Percentiles rank a stretch among this genome's conserved stretches.
Evolutionary conservation across 2,888 invertebrate genomes (phyloP).

Genomic region (Hirtodrosophila alboralis): DNA sequence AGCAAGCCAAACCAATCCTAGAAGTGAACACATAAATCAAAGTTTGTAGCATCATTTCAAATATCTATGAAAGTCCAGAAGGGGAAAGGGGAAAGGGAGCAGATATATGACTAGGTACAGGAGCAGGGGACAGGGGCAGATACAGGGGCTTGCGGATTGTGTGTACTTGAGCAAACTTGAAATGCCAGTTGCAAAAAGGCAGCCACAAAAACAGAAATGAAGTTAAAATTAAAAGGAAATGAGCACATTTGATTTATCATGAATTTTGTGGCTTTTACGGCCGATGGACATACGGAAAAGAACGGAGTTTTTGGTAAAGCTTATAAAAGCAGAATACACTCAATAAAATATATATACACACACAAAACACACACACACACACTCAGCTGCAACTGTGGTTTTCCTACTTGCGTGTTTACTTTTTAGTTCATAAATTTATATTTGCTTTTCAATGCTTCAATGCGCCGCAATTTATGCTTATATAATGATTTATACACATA

Average conservation of each 20-base stretch:
- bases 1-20: neutral
- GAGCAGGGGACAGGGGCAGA: neutral
- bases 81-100: neutral
- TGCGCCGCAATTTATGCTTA: constrained; percentile 46
- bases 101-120: neutral
- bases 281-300: constrained; percentile 24
- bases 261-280: constrained; percentile 58
- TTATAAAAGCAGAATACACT: constrained; percentile 1
- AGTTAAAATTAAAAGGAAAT: constrained; percentile 77
- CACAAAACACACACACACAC: neutral
- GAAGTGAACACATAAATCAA: constrained; percentile 47
- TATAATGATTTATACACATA: constrained; percentile 31
- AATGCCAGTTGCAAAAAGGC: constrained; percentile 13
- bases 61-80: constrained; percentile 40
- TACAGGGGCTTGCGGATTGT: neutral
- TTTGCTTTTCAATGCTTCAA: constrained; percentile 40
- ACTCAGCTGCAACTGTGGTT: neutral
- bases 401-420: constrained; percentile 38
- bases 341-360: constrained; percentile 1
- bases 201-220: constrained; percentile 52
- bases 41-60: constrained; percentile 32
- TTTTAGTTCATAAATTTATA: constrained; percentile 48
- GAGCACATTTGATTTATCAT: constrained; percentile 78
- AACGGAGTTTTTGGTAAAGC: constrained; percentile 8
- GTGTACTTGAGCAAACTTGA: neutral